phyloP scores from a whole-genome alignment of 1,140 invertebrate species.

The Papilio dardanus region DNA sequence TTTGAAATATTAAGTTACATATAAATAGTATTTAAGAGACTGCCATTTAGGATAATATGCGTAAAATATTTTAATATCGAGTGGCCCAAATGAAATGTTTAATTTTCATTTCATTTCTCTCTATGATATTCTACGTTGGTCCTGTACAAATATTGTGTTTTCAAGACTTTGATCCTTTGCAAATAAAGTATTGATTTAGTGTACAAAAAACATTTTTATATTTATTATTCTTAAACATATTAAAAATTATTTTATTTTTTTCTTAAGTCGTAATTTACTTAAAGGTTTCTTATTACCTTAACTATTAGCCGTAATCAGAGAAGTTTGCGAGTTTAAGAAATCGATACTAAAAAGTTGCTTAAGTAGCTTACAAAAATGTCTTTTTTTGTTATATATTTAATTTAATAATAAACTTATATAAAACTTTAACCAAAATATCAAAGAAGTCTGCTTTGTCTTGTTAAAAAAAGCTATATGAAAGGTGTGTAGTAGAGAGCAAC shows the following conservation, averaged over 20 bases:
- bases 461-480: neutral
- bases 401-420: neutral
- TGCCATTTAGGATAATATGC: too few species aligned
- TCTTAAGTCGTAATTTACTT: neutral
- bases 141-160: neutral
- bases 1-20: too few species aligned
- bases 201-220: neutral
- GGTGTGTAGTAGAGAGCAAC: neutral
- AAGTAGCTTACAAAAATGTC: too few species aligned
- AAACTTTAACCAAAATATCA: neutral
- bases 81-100: neutral
- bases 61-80: neutral
- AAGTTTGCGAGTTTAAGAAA: too few species aligned
- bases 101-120: neutral
- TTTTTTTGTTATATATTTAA: too few species aligned
- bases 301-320: too few species aligned
- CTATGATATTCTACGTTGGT: neutral
- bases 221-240: neutral
- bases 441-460: neutral
- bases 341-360: too few species aligned
- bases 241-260: neutral
- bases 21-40: too few species aligned
- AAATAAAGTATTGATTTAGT: conserved; percentile 7
- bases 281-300: too few species aligned
- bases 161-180: neutral